A percentile compares a stretch with the other conserved stretches of the same genome.
phyloP scores from a whole-genome alignment of 23 tunicate genomes.

The Trididemnum clinides region DNA sequence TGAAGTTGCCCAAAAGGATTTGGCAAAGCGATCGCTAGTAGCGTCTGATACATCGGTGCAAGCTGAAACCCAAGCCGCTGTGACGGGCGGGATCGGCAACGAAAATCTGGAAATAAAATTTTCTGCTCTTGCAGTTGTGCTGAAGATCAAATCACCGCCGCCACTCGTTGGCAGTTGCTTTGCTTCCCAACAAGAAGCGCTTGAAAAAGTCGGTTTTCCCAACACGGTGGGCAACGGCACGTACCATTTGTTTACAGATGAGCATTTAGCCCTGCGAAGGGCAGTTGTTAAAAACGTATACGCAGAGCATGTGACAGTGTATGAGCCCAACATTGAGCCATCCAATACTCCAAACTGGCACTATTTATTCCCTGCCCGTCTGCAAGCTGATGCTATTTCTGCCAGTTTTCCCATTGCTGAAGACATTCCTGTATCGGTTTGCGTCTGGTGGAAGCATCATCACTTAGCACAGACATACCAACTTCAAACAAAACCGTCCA shows the following conservation, averaged over 20 bases:
- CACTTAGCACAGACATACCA: slow-evolving; percentile 51
- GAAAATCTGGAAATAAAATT: slow-evolving; percentile 63
- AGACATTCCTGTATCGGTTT: slow-evolving; percentile 50
- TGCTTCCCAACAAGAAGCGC: slow-evolving; percentile 33
- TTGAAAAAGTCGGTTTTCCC: slow-evolving; percentile 57
- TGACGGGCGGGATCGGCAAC: neutral
- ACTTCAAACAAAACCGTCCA: slow-evolving; percentile 28
- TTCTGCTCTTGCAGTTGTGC: slow-evolving; percentile 31
- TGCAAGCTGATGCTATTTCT: slow-evolving; percentile 52
- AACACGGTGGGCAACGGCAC: slow-evolving; percentile 68
- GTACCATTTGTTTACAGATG: slow-evolving; percentile 52
- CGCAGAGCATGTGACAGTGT: slow-evolving; percentile 38
- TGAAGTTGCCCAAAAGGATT: slow-evolving; percentile 68
- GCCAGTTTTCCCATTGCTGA: slow-evolving; percentile 4
- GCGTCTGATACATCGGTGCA: slow-evolving; percentile 23
- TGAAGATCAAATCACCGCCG: slow-evolving; percentile 59
- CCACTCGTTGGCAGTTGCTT: neutral
- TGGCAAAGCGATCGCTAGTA: slow-evolving; percentile 35
- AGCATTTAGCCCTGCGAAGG: slow-evolving; percentile 19
- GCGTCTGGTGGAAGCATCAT: slow-evolving; percentile 73
- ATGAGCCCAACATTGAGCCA: neutral
- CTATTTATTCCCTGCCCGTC: slow-evolving; percentile 50
- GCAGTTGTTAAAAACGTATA: slow-evolving; percentile 21
- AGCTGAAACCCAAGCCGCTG: neutral
- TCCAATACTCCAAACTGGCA: slow-evolving; percentile 62